phyloP scores from a whole-genome alignment of 2,888 invertebrate genomes.

The Automeris io region DNA sequence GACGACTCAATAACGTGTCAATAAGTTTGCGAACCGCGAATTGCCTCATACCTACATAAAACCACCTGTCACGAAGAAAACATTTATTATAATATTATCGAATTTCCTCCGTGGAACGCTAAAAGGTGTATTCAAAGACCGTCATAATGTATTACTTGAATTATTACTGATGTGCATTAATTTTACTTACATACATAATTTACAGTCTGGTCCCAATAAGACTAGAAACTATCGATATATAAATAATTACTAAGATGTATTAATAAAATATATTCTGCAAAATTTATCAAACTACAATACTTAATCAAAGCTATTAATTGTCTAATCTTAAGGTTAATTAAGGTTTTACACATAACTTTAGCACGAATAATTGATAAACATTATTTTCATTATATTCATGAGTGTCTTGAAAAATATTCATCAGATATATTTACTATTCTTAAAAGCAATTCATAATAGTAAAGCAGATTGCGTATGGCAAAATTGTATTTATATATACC shows the following conservation, averaged over 20 bases:
- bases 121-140: slow-evolving; percentile 13
- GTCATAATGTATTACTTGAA: slow-evolving; percentile 13
- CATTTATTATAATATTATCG: slow-evolving; percentile 56
- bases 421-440: background rate
- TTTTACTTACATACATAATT: too few species aligned
- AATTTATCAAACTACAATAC: too few species aligned
- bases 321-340: too few species aligned
- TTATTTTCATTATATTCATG: too few species aligned
- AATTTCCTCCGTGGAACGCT: slow-evolving; percentile 25
- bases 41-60: slow-evolving; percentile 29
- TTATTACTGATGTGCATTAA: too few species aligned
- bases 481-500: slow-evolving; percentile 25
- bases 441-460: background rate
- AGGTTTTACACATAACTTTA: too few species aligned
- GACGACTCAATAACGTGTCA: slow-evolving; percentile 55
- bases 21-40: slow-evolving; percentile 34
- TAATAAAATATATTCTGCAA: too few species aligned
- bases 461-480: slow-evolving; percentile 20
- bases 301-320: too few species aligned
- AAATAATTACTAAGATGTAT: too few species aligned
- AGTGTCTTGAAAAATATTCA: background rate
- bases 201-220: too few species aligned
- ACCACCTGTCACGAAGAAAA: slow-evolving; percentile 47
- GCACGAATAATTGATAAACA: too few species aligned
- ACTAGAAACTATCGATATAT: too few species aligned